phyloP scores from a whole-genome alignment of 1,140 invertebrate species.

The Leptopilina boulardi region DNA sequence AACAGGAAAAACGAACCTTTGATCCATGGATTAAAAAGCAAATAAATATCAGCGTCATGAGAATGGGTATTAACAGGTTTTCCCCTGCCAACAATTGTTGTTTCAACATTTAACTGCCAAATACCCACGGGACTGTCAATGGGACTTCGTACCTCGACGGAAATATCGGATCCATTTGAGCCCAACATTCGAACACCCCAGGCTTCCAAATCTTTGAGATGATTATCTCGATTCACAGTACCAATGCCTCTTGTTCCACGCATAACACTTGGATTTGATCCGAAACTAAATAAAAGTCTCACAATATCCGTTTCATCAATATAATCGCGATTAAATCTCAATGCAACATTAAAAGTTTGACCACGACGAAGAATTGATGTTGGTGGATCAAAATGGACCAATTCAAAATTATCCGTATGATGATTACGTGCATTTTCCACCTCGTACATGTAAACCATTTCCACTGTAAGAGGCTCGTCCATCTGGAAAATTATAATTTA shows the following conservation, averaged over 20 bases:
- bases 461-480: slow-evolving; percentile 70
- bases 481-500: slow-evolving; percentile 34
- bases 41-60: slow-evolving; percentile 78
- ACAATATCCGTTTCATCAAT: slow-evolving; percentile 66
- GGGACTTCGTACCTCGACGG: slow-evolving; percentile 68
- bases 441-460: slow-evolving; percentile 75
- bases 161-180: slow-evolving; percentile 58
- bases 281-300: slow-evolving; percentile 68
- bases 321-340: slow-evolving; percentile 75
- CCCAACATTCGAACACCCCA: slow-evolving; percentile 68
- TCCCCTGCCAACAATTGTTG: slow-evolving; percentile 57
- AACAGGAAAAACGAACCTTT: slow-evolving; percentile 77
- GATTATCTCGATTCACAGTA: slow-evolving; percentile 60
- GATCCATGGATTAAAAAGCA: slow-evolving; percentile 91
- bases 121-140: slow-evolving; percentile 70
- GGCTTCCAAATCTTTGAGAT: slow-evolving; percentile 63
- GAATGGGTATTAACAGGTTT: slow-evolving; percentile 57
- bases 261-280: slow-evolving; percentile 67
- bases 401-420: slow-evolving; percentile 77
- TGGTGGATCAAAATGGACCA: slow-evolving; percentile 71
- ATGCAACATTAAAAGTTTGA: slow-evolving; percentile 75
- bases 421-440: slow-evolving; percentile 76
- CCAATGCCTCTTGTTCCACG: slow-evolving; percentile 65
- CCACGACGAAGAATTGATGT: slow-evolving; percentile 77
- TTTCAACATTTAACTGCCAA: slow-evolving; percentile 71